These are phyloP conservation scores for Silurus aristotelis DNA, from an alignment of 2,797 vertebrate species.

Conservation along the genomic window DNA sequence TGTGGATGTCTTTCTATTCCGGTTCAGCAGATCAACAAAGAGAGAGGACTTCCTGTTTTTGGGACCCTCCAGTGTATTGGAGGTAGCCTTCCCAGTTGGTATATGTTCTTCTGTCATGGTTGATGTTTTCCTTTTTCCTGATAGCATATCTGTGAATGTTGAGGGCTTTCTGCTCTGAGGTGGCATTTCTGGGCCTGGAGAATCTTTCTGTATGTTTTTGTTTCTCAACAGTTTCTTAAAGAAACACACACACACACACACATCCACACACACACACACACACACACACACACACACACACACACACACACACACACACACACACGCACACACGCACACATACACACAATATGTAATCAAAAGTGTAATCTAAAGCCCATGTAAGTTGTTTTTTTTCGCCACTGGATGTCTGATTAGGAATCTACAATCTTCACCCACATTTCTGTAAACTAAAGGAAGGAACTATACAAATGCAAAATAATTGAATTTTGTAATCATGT, in stretches of 20 bases:
- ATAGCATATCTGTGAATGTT: slow-evolving; percentile 67
- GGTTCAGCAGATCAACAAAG: slow-evolving; percentile 67
- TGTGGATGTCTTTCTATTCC: slow-evolving; percentile 65
- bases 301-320: background rate
- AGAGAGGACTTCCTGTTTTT: slow-evolving; percentile 64
- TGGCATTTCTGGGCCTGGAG: slow-evolving; percentile 56
- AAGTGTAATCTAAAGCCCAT: background rate
- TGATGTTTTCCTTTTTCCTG: slow-evolving; percentile 67
- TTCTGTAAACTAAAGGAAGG: background rate
- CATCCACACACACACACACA: background rate
- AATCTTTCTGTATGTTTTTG: slow-evolving; percentile 57
- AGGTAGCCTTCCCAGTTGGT: slow-evolving; percentile 61
- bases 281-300: too few relatives aligned
- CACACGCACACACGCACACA: too few relatives aligned
- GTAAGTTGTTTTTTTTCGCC: background rate
- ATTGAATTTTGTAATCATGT: background rate
- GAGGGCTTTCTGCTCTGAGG: slow-evolving; percentile 63
- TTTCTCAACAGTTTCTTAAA: slow-evolving; percentile 69
- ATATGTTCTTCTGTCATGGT: slow-evolving; percentile 50
- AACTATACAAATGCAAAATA: background rate
- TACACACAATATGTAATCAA: background rate
- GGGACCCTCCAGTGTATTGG: slow-evolving; percentile 56
- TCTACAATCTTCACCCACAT: background rate
- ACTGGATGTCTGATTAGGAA: background rate
- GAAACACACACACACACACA: background rate